A percentile compares a stretch with the other conserved stretches of the same genome.
Evolutionary conservation across 2,113 vertebrate species (phyloP).

Genomic region (Tenrec ecaudatus): DNA sequence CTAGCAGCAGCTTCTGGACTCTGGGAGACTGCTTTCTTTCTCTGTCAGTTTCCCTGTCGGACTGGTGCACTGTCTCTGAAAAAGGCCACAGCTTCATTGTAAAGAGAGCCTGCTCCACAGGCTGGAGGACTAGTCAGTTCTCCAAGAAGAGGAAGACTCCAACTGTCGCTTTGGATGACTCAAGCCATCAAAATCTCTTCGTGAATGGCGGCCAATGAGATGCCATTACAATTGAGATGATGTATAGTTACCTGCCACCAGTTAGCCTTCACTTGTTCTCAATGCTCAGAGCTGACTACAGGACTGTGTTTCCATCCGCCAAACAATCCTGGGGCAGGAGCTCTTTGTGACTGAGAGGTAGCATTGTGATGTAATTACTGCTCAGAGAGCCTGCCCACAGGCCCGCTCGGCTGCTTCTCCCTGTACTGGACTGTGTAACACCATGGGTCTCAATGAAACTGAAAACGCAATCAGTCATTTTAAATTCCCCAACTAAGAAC

Average conservation of each 20-base stretch:
- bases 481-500: slow-evolving; percentile 29
- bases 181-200: slow-evolving; percentile 11
- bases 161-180: slow-evolving; percentile 31
- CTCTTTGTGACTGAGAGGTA: slow-evolving; percentile 6
- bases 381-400: background rate
- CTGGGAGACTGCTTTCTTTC: background rate
- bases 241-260: background rate
- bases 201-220: slow-evolving; percentile 18
- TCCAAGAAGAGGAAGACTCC: slow-evolving; percentile 36
- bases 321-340: background rate
- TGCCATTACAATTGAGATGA: background rate
- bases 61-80: slow-evolving; percentile 4
- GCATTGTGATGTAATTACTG: background rate
- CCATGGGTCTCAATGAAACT: slow-evolving; percentile 26
- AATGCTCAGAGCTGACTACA: background rate
- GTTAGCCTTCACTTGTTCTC: background rate
- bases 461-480: background rate
- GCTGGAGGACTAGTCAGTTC: slow-evolving; percentile 29
- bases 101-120: slow-evolving; percentile 36
- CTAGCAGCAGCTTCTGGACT: background rate
- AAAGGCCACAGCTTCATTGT: background rate
- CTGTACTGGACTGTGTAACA: background rate
- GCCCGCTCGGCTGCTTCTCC: background rate
- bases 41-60: background rate
- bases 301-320: background rate